Percentiles rank a stretch among this genome's conserved stretches.
Evolutionary conservation across 92 coral and sea anemone genomes (phyloP).

Genomic region (Hydrozoanthus gracilis): DNA sequence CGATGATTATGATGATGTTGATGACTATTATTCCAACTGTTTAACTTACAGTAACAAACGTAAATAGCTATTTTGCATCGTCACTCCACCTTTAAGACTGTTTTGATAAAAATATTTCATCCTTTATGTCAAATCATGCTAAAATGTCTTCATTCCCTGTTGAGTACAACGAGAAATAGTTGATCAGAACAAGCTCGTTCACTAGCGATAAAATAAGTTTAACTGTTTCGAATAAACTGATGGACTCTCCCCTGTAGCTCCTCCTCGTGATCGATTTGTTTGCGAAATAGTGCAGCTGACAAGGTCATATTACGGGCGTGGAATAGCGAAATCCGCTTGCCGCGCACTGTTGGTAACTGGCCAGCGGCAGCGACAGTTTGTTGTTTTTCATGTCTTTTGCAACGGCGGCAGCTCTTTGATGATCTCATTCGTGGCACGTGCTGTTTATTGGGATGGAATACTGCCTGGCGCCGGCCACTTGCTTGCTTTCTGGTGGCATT

Average conservation of each 20-base stretch:
- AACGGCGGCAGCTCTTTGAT: conserved; percentile 26
- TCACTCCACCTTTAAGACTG: too few relatives aligned
- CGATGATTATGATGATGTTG: too few relatives aligned
- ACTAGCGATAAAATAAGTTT: background rate
- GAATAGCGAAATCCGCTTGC: conserved; percentile 40
- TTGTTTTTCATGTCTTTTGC: conserved; percentile 20
- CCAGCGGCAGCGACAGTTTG: background rate
- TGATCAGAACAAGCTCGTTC: background rate
- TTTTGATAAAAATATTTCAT: too few relatives aligned
- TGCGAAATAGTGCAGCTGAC: conserved; percentile 9
- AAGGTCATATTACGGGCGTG: conserved; percentile 9
- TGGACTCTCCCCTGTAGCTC: conserved; percentile 2
- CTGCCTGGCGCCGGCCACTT: conserved; percentile 17
- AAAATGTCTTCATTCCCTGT: too few relatives aligned
- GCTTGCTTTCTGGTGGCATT: conserved; percentile 5
- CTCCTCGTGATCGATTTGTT: conserved; percentile 12
- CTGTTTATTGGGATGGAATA: conserved; percentile 16
- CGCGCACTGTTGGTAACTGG: conserved; percentile 24
- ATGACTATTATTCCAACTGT: too few relatives aligned
- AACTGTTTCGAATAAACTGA: background rate
- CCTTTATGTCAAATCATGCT: too few relatives aligned
- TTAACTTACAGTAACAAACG: too few relatives aligned
- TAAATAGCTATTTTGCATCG: too few relatives aligned
- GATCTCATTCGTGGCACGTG: background rate
- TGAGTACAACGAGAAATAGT: too few relatives aligned